Base-by-base conservation (phyloP, 2,113 vertebrate genomes). In the Rhea pennata region DNA sequence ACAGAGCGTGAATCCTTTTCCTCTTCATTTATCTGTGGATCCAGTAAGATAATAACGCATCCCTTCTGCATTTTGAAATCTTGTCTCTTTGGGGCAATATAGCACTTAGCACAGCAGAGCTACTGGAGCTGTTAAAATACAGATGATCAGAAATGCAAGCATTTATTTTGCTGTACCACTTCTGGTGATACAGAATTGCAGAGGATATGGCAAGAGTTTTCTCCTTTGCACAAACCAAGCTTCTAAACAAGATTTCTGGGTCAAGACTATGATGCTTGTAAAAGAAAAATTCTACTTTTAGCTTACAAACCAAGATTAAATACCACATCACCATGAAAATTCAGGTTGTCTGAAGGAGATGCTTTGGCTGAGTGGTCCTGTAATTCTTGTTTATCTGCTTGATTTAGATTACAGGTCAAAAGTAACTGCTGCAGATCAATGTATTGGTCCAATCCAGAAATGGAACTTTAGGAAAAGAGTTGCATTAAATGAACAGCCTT, bases 61-160 rank as follows among this genome's bases (percentile, higher is more conserved):
- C 48, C 12, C 26, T 54, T 53, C 51, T 27, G 24, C 29, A 0
- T 4, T n/a, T 13, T 12, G 0, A 31, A 53, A 4, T 0, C 0
- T 0, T 23, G n/a, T 39, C 0, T 46, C 69, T 80, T 48, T 0
- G 0, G 33, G 50, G 65, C 65, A 2, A 1, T 1, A 2, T 12
- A 9, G 26, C 46, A 15, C 39, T 24, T 1, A 74, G 24, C 2
- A 6, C 33, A 9, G 39, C 27, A n/a, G 67, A 10, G 44, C 67
- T 15, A 16, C 15, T 2, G 1, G 40, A 23, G 42, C 42, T 42
- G 29, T 21, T 22, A 27, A 24, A n/a, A 31, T 11, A 51, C 54
- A 23, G 44, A 31, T n/a, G 3, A 17, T 10, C 36, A 8, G 7
- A 48, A 59, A 8, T 2, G 17, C 54, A 27, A 39, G 26, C 36